A percentile compares a stretch with the other conserved stretches of the same genome.
Conservation (phyloP, 2,113 vertebrate species). For the Myocastor coypus region DNA sequence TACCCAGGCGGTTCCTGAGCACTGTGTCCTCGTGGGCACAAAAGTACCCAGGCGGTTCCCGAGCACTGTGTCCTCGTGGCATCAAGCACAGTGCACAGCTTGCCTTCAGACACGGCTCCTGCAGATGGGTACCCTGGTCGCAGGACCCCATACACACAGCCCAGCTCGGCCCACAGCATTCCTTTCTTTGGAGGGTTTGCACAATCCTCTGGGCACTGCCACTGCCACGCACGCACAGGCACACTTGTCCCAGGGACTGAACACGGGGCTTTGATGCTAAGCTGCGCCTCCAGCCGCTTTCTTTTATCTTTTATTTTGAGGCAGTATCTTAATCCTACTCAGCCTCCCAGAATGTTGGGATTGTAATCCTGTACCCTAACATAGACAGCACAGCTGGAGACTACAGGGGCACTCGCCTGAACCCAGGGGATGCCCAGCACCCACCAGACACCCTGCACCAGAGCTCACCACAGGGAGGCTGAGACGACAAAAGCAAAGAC, state of each 20-base stretch:
- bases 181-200: neutral
- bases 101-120: neutral
- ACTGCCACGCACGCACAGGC: neutral
- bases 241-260: neutral
- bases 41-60: neutral
- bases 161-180: neutral
- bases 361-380: neutral
- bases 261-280: neutral
- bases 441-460: neutral
- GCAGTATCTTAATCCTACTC: neutral
- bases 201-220: neutral
- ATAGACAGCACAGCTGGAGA: neutral
- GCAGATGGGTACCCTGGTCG: neutral
- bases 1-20: neutral
- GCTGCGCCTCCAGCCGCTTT: neutral
- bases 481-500: neutral
- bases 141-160: neutral
- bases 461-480: neutral
- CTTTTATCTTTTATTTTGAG: neutral
- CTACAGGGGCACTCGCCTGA: neutral
- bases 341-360: neutral
- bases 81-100: neutral
- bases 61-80: neutral
- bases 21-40: neutral
- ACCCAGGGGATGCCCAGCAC: neutral